Conservation (phyloP, 2,888 invertebrate species). For the Malthinus flaveolus region DNA sequence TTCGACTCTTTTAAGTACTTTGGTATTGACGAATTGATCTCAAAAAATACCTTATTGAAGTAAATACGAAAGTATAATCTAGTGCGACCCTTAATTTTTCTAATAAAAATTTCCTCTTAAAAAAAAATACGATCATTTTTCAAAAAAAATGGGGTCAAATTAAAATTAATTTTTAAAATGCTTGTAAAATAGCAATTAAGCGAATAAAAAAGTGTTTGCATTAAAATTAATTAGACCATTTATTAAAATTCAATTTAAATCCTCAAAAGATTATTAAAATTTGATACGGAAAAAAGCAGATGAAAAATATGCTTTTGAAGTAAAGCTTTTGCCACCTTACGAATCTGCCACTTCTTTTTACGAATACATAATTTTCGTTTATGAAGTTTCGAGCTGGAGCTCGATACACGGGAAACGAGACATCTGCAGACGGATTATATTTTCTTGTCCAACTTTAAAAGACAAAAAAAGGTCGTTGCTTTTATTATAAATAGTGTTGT, state of each 20-base stretch:
- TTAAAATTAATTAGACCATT: too few species aligned
- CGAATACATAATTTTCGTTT: constrained; percentile 46
- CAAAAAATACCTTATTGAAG: not conserved
- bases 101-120: too few species aligned
- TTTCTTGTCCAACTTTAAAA: too few species aligned
- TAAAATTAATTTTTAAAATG: too few species aligned
- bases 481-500: not conserved
- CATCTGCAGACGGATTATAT: not conserved
- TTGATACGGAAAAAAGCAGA: constrained; percentile 12
- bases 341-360: constrained; percentile 36
- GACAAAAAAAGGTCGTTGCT: too few species aligned
- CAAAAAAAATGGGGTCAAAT: too few species aligned
- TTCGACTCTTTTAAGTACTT: constrained; percentile 35
- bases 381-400: constrained; percentile 27
- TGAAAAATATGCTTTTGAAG: constrained; percentile 36
- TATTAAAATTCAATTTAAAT: not conserved
- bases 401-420: constrained; percentile 11
- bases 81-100: too few species aligned
- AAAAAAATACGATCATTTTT: too few species aligned
- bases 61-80: too few species aligned
- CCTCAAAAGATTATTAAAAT: constrained; percentile 8
- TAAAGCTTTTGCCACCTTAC: constrained; percentile 38
- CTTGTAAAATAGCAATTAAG: too few species aligned
- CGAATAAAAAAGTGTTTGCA: too few species aligned
- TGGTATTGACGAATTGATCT: constrained; percentile 36